Evolutionary conservation across 2,797 vertebrate genomes (phyloP).

Genomic region (Valencia hispanica): DNA sequence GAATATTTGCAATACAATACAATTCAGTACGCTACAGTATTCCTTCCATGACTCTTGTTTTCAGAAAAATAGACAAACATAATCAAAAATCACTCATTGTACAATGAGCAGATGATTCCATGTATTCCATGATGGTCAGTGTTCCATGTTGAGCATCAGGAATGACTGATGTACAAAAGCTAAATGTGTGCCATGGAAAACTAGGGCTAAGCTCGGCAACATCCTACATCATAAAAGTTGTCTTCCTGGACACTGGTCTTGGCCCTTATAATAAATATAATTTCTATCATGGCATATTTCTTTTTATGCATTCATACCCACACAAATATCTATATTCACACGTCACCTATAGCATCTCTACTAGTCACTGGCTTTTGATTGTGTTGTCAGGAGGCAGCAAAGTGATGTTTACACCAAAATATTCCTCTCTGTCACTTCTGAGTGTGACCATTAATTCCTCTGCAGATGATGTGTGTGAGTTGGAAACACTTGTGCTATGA

Average conservation of each 20-base stretch:
- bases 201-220: neutral
- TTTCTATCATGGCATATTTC: neutral
- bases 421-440: constrained; percentile 14
- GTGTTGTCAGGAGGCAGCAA: constrained; percentile 10
- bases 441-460: constrained; percentile 8
- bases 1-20: neutral
- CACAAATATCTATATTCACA: neutral
- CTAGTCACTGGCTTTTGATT: neutral
- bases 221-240: neutral
- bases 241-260: neutral
- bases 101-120: no score
- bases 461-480: neutral
- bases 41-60: neutral
- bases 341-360: neutral
- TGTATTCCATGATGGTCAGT: neutral
- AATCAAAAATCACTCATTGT: no score
- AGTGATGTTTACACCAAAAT: constrained; percentile 14
- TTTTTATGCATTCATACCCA: neutral
- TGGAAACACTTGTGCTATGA: neutral
- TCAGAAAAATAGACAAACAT: neutral
- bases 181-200: neutral
- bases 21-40: no score
- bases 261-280: neutral
- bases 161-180: neutral
- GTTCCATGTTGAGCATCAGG: neutral